Evolutionary conservation across 2,797 vertebrate species (phyloP).

Genomic region (Epinephelus awoara): DNA sequence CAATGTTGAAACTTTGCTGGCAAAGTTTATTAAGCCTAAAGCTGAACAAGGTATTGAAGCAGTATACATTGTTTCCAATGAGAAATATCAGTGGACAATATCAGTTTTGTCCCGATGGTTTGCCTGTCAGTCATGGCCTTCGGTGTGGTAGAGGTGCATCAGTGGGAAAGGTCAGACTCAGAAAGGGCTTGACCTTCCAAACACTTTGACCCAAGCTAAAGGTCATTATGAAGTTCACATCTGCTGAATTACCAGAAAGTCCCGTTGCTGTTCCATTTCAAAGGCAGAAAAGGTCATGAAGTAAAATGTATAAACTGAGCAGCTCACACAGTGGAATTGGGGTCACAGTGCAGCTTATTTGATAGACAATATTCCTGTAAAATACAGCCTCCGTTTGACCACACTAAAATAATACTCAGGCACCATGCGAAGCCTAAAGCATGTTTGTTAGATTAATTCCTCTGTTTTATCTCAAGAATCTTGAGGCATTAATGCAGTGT

Average conservation of each 20-base stretch:
- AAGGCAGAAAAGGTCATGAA: conserved; percentile 35
- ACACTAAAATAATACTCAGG: conserved; percentile 2
- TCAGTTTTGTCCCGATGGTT: not conserved
- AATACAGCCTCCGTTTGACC: not conserved
- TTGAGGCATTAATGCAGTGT: conserved; percentile 39
- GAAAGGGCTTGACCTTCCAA: conserved; percentile 30
- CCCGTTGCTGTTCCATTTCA: conserved; percentile 16
- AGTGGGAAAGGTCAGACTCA: conserved; percentile 54
- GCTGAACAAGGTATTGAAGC: not conserved
- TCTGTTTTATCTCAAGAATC: conserved; percentile 49
- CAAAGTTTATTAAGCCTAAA: not conserved
- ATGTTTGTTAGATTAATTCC: conserved; percentile 21
- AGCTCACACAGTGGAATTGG: conserved; percentile 3
- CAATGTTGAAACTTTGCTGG: not conserved
- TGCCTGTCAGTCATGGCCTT: not conserved
- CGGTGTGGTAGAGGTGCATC: not conserved
- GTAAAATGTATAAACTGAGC: conserved; percentile 5
- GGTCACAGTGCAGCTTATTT: not conserved
- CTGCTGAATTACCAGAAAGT: conserved; percentile 30
- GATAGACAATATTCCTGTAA: not conserved
- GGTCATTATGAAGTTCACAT: conserved; percentile 52
- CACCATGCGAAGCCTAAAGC: not conserved
- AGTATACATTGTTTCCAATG: not conserved
- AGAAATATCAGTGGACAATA: not conserved
- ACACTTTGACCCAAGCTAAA: conserved; percentile 51